Evolutionary conservation across 2,113 vertebrate species (phyloP), one percentile per base, ranked within the genome.

Genomic region (Toxostoma redivivum): DNA sequence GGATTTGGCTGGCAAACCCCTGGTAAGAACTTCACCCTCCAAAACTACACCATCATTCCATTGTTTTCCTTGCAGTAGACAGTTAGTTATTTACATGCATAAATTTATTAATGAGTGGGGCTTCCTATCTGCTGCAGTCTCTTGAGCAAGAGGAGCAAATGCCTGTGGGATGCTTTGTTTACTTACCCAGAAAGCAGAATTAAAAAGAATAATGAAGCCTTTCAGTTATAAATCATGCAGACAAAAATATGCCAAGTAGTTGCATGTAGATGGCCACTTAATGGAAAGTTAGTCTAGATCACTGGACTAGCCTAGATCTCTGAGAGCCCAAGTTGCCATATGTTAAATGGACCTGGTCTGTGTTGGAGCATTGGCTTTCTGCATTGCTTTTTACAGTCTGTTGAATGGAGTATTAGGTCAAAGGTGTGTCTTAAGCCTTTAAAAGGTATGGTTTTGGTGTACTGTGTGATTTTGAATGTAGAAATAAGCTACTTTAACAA

Each of bases 1-100:
- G 92, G 99, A 99, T 95, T 97, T 98, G 4, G 21, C 94, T 2
- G 99, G 99, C 79, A 98, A 98, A 74, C 99, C 99, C n/a, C 98
- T 99, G 98, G 99, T 99, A 98, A 97, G 71, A 42, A 9, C 7
- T 70, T 64, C 6, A 24, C 4, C 21, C 12, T 81, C 38, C 9
- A 17, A 53, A 62, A 23, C 13, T 30, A 18, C 19, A 27, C 28
- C 44, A 50, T 83, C 18, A 47, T 77, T 64, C 37, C 1, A 0
- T 42, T 50, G 30, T 20, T 76, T 47, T 66, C 28, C 42, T 67
- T 85, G 37, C 50, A 74, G 77, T 48, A 81, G 24, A 3, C 33
- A 73, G 24, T 42, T 92, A 73, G 25, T 58, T 92, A 60, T 35
- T 81, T 45, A n/a, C 20, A 8, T 17, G 21, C 19, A 15, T 18